These are phyloP conservation scores for Crypturellus undulatus DNA, from an alignment of 2,113 vertebrate genomes.

Conservation along the genomic window DNA sequence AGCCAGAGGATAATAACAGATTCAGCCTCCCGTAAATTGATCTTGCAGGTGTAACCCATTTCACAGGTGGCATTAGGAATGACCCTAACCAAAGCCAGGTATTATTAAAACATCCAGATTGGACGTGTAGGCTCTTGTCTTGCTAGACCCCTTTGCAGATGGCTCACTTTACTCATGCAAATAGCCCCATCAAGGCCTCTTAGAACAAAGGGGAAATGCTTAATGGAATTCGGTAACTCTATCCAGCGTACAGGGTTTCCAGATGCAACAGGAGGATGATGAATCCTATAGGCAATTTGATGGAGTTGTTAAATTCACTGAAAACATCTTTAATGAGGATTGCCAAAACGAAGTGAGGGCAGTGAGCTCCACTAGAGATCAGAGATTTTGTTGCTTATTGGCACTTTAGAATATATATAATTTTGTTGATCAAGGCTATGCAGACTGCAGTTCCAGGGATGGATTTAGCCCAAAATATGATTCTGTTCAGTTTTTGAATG, in stretches of 20 bases:
- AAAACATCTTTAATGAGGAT: neutral
- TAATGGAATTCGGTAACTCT: neutral
- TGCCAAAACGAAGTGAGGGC: neutral
- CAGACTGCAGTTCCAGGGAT: neutral
- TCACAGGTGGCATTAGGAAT: neutral
- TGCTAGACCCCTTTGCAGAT: neutral
- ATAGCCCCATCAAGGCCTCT: neutral
- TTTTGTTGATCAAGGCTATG: rapidly evolving
- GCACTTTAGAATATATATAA: neutral
- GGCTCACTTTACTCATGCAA: neutral
- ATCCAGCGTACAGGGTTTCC: neutral
- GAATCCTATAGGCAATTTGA: neutral
- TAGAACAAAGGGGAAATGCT: neutral
- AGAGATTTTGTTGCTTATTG: neutral
- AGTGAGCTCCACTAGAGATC: neutral
- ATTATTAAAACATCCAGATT: neutral
- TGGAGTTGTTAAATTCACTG: neutral
- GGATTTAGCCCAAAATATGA: neutral
- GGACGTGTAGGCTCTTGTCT: neutral
- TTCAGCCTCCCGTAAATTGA: neutral
- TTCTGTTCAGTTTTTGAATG: rapidly evolving
- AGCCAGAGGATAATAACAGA: neutral
- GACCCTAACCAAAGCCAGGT: neutral
- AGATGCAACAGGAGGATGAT: neutral
- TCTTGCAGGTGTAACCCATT: neutral